Percentiles rank a stretch among this genome's conserved stretches.
Conservation (phyloP, 2,888 invertebrate species). For the Lordiphosa andalusiaca region DNA sequence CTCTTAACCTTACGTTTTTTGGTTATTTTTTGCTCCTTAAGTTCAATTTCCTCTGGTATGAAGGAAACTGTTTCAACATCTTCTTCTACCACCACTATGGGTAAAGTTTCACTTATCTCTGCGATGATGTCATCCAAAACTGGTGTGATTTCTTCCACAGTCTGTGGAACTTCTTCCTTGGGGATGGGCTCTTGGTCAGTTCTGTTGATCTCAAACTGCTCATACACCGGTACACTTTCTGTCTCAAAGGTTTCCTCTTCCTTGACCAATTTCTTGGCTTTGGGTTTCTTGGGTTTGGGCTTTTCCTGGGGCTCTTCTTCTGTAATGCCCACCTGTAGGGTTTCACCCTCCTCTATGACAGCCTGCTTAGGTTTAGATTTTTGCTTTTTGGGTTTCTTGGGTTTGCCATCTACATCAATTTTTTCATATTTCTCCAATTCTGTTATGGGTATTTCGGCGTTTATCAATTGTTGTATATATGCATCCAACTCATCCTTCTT, state of each 20-base stretch:
- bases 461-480: conserved; percentile 77
- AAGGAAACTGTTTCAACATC: conserved; percentile 16
- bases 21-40: conserved; percentile 70
- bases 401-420: conserved; percentile 75
- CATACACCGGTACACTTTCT: conserved; percentile 30
- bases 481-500: conserved; percentile 77
- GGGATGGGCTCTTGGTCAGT: conserved; percentile 34
- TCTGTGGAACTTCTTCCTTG: conserved; percentile 23
- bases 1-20: conserved; percentile 81
- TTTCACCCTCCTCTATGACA: conserved; percentile 48
- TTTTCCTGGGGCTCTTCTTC: conserved; percentile 62
- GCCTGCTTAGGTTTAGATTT: conserved; percentile 47
- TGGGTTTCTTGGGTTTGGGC: conserved; percentile 50
- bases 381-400: conserved; percentile 71
- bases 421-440: conserved; percentile 80
- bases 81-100: conserved; percentile 43
- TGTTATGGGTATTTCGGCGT: conserved; percentile 79
- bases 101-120: conserved; percentile 49
- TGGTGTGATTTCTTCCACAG: conserved; percentile 8
- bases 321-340: conserved; percentile 58
- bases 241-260: conserved; percentile 35
- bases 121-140: conserved; percentile 48
- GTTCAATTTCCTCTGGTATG: conserved; percentile 55
- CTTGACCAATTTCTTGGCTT: conserved; percentile 22
- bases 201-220: conserved; percentile 45